Evolutionary conservation across 2,113 vertebrate genomes (phyloP).

Genomic region (Bubo bubo): DNA sequence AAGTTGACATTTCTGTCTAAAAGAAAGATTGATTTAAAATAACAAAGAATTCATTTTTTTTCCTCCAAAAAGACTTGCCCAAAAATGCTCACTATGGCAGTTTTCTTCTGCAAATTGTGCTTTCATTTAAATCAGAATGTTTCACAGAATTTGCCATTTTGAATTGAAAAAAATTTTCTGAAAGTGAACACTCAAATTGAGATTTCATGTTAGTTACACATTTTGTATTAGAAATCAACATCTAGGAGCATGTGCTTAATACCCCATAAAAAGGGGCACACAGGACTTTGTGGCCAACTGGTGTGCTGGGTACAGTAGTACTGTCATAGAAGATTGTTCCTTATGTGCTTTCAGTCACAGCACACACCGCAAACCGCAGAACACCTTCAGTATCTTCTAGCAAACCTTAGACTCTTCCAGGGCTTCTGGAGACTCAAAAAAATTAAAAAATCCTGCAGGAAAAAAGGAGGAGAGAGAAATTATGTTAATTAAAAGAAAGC

Average conservation of each 20-base stretch:
- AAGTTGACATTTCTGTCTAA: not conserved
- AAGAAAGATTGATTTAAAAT: not conserved
- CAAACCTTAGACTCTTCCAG: not conserved
- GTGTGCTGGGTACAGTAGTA: not conserved
- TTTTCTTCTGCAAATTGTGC: not conserved
- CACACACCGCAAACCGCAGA: not conserved
- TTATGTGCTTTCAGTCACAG: not conserved
- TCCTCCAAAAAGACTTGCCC: not conserved
- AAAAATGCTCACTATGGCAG: not conserved
- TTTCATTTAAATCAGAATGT: not conserved
- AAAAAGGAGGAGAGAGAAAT: not conserved
- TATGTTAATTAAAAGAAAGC: not conserved
- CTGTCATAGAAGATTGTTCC: not conserved
- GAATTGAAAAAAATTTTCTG: not conserved
- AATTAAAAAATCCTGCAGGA: not conserved
- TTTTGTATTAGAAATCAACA: not conserved
- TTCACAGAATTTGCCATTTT: not conserved
- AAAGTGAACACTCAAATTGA: not conserved
- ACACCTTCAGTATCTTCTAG: not conserved
- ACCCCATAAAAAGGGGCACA: not conserved
- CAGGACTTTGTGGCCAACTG: not conserved
- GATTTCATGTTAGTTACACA: not conserved
- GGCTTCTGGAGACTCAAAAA: not conserved
- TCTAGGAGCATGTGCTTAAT: not conserved
- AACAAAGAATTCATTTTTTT: not conserved